phyloP scores from a whole-genome alignment of 2,113 vertebrate species.

The Microcebus lehilahytsara region DNA sequence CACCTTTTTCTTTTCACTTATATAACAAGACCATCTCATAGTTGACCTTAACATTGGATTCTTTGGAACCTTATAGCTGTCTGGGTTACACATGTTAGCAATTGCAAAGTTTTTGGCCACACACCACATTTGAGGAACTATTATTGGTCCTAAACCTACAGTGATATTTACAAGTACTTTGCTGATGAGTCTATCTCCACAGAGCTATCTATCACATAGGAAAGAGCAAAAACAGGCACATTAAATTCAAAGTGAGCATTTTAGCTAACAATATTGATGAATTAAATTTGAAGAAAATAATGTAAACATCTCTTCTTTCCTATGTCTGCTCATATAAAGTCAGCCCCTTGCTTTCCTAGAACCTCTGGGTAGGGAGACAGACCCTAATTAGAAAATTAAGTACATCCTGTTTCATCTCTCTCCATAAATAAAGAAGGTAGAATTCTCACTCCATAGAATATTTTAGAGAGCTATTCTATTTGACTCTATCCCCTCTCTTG shows the following conservation, averaged over 20 bases:
- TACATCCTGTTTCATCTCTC: neutral
- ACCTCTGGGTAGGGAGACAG: neutral
- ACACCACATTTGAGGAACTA: neutral
- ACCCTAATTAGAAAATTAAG: neutral
- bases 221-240: neutral
- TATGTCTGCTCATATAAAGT: neutral
- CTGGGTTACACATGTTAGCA: neutral
- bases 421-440: neutral
- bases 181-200: neutral
- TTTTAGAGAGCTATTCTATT: neutral
- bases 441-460: neutral
- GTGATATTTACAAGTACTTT: neutral
- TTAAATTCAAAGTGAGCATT: neutral
- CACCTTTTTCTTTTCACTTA: neutral
- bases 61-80: neutral
- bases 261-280: neutral
- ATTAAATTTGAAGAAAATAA: neutral
- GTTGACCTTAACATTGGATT: neutral
- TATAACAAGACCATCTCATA: neutral
- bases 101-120: neutral
- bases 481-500: accelerated
- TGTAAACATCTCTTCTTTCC: neutral
- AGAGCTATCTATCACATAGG: neutral
- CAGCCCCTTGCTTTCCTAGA: neutral
- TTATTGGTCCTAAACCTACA: neutral